Evolutionary conservation across 2,888 invertebrate species (phyloP).

Genomic region (Neelides folsomi): DNA sequence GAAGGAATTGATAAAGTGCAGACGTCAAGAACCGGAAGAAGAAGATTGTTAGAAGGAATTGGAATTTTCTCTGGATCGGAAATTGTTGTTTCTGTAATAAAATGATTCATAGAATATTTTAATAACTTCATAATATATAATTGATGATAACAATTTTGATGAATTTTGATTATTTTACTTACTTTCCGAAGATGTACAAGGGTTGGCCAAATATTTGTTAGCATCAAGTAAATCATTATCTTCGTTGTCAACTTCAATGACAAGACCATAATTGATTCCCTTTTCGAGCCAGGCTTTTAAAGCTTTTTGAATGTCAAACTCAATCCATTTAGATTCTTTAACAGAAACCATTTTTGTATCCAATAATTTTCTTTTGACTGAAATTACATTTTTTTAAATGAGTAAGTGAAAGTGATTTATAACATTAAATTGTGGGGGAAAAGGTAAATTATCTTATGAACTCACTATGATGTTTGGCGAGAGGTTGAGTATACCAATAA

Average conservation of each 20-base stretch:
- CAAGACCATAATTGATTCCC: constrained; percentile 41
- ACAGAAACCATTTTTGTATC: constrained; percentile 42
- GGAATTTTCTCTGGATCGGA: not conserved
- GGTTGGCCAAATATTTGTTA: constrained; percentile 18
- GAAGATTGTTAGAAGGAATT: not conserved
- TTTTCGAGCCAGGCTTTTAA: constrained; percentile 39
- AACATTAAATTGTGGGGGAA: not conserved
- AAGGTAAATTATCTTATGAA: not conserved
- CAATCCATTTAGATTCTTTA: constrained; percentile 40
- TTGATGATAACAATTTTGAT: too few relatives aligned
- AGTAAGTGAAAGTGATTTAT: not conserved
- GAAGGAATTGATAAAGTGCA: constrained; percentile 26
- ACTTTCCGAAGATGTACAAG: constrained; percentile 3
- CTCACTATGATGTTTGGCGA: constrained; percentile 46
- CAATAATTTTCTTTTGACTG: constrained; percentile 41
- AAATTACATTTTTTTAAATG: constrained; percentile 6
- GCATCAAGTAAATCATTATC: constrained; percentile 28
- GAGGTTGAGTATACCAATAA: constrained; percentile 46
- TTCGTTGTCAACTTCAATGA: constrained; percentile 48
- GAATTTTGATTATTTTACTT: too few relatives aligned
- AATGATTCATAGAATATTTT: not conserved
- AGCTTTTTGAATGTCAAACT: constrained; percentile 42
- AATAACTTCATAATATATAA: too few relatives aligned
- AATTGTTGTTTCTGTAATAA: not conserved
- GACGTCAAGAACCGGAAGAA: constrained; percentile 25